Base-by-base conservation (phyloP, 2,113 vertebrate species). In the Falco punctatus region DNA sequence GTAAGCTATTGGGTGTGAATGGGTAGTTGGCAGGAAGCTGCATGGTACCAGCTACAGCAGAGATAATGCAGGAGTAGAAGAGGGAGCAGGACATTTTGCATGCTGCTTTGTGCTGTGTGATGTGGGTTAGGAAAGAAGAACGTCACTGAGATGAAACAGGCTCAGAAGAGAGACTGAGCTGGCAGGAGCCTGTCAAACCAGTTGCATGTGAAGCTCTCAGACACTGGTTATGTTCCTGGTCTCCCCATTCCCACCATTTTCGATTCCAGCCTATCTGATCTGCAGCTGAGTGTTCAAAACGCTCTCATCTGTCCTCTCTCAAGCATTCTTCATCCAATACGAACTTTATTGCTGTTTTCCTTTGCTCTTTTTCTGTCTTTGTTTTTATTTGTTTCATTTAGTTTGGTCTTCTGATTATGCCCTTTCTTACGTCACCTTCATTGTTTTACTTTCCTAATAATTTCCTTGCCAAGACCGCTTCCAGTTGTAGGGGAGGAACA, bases 171-270 rank as follows among this genome's bases (percentile, higher is more conserved):
- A 84, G 86, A 51, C 4, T 1, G 35, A 16, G 49, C 51, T 89
- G 86, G 57, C 54, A 87, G 78, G 70, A 94, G 78, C 94, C 78
- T 87, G 92, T 91, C 69, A 69, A 75, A 97, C 83, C 88, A 91
- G 91, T 94, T 90, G 49, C 73, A 40, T 52, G 42, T 0, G 24
- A 79, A 75, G 73, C 69, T 49, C 46, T 79, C 61, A 49, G 77
- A 15, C 0, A 1, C 2, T 73, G 66, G 66, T 38, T 52, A 9
- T 15, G 33, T 87, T 95, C 88, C 86, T 91, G 58, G 32, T 40
- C 57, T 74, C 24, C 48, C 21, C 44, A 40, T 86, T 92, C 73
- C 72, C 82, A 94, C 35, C 73, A 26, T 93, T 67, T 95, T 54
- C 15, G 52, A 9, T 84, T 85, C 35, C 70, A 67, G 26, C 35